Evolutionary conservation across 2,888 invertebrate genomes (phyloP), one percentile per base, ranked within the genome.

Genomic region (Zele albiditarsus): DNA sequence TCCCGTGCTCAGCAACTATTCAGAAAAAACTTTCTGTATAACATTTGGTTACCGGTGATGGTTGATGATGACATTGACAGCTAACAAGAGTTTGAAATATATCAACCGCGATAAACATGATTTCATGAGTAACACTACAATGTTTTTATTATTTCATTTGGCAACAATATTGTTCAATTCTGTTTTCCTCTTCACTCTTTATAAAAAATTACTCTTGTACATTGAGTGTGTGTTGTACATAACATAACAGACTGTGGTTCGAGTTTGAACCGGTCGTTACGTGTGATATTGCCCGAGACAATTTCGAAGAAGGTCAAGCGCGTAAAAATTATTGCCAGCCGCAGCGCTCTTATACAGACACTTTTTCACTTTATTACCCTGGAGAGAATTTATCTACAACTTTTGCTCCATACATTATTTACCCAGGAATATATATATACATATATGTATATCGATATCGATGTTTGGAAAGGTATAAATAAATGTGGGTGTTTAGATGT

Each of bases 151-250:
- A 38, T 38, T 38, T 12, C 8, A 38, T 38, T 38, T 38, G 38
- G 38, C 38, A 38, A 38, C 38, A 38, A 12, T 12, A 38, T 38
- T 38, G 38, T 38, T 38, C 12, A 12, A 38, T 38, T 38, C 38
- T 8, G 12, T 38, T 38, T 38, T 69, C 77, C 73, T 71, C 71
- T 28, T 33, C 33, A 72, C 28, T 68, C 38, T 68, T 5, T 28
- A 16, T 20, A 20, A 2, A 28, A 69, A n/a, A 38, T 12, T 42
- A 25, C 57, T 23, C 57, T 79, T 78, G 57, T 74, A 73, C 76
- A 58, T 77, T 75, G 73, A 77, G 76, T 79, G 79, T 79, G 79
- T 80, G 78, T 78, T 73, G 69, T 77, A 77, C 77, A 80, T 77
- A 80, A 79, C 76, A 78, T 75, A 74, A 73, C 28, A 49, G 69